A percentile compares a stretch with the other conserved stretches of the same genome.
Conservation (phyloP, 92 coral and sea anemone genomes). For the Zoanthus sansibaricus region DNA sequence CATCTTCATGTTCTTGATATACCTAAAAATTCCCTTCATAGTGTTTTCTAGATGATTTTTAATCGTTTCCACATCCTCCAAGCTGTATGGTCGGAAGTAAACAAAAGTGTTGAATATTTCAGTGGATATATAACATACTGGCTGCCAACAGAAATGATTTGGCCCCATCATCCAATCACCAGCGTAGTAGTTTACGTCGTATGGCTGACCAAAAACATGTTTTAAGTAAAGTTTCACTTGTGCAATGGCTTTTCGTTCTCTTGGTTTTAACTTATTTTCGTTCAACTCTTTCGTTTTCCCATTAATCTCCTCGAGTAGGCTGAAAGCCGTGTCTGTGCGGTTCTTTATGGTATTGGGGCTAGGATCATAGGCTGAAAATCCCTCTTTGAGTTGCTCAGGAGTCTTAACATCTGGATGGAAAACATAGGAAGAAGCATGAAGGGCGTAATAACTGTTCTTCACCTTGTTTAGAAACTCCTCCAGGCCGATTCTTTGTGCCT, state of each 20-base stretch:
- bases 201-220: conserved; percentile 84
- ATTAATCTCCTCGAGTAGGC: conserved; percentile 67
- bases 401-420: conserved; percentile 67
- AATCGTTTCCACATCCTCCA: conserved; percentile 56
- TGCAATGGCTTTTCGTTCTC: conserved; percentile 81
- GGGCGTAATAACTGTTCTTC: conserved; percentile 58
- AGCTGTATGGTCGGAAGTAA: no score
- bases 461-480: conserved; percentile 75
- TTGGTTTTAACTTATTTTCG: conserved; percentile 60
- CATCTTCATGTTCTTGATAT: conserved; percentile 85
- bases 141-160: conserved; percentile 84
- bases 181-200: conserved; percentile 85
- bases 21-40: conserved; percentile 69
- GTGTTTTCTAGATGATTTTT: conserved; percentile 66
- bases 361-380: conserved; percentile 76
- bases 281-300: conserved; percentile 34
- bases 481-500: conserved; percentile 74
- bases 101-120: conserved; percentile 55
- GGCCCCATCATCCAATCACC: conserved; percentile 99
- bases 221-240: conserved; percentile 85
- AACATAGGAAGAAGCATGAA: conserved; percentile 66
- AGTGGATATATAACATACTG: conserved; percentile 68
- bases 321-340: conserved; percentile 79
- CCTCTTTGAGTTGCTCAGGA: conserved; percentile 42
- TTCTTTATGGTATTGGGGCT: conserved; percentile 68